Base-by-base conservation (phyloP, 53 echinoderm and acorn worm species). In the Zoroaster sp. region DNA sequence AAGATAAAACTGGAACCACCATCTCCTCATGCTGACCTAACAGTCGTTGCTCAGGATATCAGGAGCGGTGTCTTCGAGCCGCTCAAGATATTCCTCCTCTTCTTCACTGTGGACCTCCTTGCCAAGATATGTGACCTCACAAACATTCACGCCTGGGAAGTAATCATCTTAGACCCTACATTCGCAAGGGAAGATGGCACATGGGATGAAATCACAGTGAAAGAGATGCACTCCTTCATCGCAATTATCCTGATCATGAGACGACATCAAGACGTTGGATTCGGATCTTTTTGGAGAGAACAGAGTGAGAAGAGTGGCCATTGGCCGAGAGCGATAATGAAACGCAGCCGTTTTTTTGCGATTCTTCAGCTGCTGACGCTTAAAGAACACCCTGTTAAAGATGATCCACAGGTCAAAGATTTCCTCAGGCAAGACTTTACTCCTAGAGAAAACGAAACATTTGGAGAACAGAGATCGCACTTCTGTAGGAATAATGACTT, bases 271-370 rank as follows among this genome's bases (percentile, higher is more conserved):
- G 81, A 81, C 33, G 66, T 81, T 12, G 66, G 81, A 8, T 81
- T 81, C 33, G 81, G 68, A 14, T 41, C 30, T 12, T 81, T 81
- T 36, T 81, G 68, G 68, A 66, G 81, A 31, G 81, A 81, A 66
- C 13, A 7, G 33, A 28, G 36, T 5, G 81, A 32, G 5, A 5
- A 38, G 5, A 15, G 30, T 2, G 30, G 7, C 40, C 68, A 14
- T 32, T 81, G 81, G 81, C 81, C 81, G 4, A 43, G 68, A 15
- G 23, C 20, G 1, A 15, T 81, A 15, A 68, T 81, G 81, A 81
- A 81, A 42, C 81, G 81, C 10, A 67, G 81, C 13, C 81, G 81
- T 11, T 81, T 81, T 8, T 67, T 81, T n/a, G 66, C 81, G 0
- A 21, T 81, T 8, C 33, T 81, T 25, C 68, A 67, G 65, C 25